Conservation (phyloP, 1,140 invertebrate species). For the Papilio aristodemus region DNA sequence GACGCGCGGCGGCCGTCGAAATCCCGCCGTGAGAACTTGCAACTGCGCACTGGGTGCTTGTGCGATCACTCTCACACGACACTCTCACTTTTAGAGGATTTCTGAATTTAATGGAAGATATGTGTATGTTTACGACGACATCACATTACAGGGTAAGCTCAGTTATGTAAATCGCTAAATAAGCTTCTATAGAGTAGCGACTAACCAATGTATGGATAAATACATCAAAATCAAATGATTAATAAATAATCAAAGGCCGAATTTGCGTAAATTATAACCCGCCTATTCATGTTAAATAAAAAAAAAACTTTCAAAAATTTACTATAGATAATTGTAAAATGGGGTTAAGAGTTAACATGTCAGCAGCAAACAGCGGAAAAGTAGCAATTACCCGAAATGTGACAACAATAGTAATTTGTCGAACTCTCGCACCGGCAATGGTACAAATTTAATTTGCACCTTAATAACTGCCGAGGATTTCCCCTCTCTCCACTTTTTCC, state of each 20-base stretch:
- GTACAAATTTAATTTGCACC: conserved; percentile 51
- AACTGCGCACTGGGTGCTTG: conserved; percentile 15
- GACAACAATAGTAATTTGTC: conserved; percentile 20
- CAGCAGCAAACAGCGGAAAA: conserved; percentile 34
- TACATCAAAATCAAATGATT: too few relatives aligned
- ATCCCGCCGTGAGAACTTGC: conserved; percentile 31
- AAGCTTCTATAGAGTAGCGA: too few relatives aligned
- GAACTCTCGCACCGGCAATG: conserved; percentile 32
- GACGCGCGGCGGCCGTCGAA: conserved; percentile 20
- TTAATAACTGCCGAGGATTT: conserved; percentile 45
- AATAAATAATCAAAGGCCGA: too few relatives aligned
- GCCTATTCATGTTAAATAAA: not conserved
- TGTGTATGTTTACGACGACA: not conserved
- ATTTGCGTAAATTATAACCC: too few relatives aligned
- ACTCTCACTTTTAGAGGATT: conserved; percentile 24
- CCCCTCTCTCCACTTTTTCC: conserved; percentile 44
- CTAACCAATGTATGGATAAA: too few relatives aligned
- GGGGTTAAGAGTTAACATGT: conserved; percentile 29
- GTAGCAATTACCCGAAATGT: conserved; percentile 43
- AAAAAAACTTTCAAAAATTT: too few relatives aligned
- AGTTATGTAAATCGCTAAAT: not conserved
- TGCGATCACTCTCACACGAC: not conserved
- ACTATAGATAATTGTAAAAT: not conserved
- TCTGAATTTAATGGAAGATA: conserved; percentile 22
- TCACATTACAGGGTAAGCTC: not conserved